Percentiles rank a stretch among this genome's conserved stretches.
Evolutionary conservation across 2,113 vertebrate genomes (phyloP).

Genomic region (Cyprinus carpio): DNA sequence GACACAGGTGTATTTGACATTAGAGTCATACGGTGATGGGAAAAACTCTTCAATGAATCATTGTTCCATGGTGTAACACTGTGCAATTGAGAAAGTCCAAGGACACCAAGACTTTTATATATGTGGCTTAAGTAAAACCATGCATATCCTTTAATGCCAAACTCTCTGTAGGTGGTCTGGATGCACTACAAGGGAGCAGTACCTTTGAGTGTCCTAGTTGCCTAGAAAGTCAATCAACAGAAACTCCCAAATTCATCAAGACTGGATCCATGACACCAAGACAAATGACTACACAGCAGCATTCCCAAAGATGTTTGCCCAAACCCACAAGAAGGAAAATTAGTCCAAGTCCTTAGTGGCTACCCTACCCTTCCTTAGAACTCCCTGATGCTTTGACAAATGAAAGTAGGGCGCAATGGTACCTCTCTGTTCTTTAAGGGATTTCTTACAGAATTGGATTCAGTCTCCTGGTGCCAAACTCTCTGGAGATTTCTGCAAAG

Average conservation of each 20-base stretch:
- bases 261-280: constrained; percentile 9
- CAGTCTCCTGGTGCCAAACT: neutral
- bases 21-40: neutral
- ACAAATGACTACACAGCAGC: constrained; percentile 5
- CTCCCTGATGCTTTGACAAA: constrained; percentile 40
- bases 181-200: neutral
- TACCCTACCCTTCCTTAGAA: neutral
- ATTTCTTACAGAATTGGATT: constrained; percentile 34
- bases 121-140: neutral
- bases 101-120: neutral
- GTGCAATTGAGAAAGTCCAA: neutral
- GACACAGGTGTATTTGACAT: constrained; percentile 25
- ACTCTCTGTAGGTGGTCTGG: neutral
- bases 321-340: constrained; percentile 5
- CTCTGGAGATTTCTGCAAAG: constrained; percentile 35
- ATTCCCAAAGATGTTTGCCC: neutral
- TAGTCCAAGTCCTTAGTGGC: constrained; percentile 28
- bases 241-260: neutral
- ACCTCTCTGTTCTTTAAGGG: constrained; percentile 36
- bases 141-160: neutral
- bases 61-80: constrained; percentile 16
- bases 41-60: constrained; percentile 4
- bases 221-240: neutral
- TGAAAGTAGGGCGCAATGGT: constrained; percentile 41
- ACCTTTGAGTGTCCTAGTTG: neutral